These are phyloP conservation scores for Microcebus ravelobensis DNA, from an alignment of 2,113 vertebrate genomes.

Conservation along the genomic window DNA sequence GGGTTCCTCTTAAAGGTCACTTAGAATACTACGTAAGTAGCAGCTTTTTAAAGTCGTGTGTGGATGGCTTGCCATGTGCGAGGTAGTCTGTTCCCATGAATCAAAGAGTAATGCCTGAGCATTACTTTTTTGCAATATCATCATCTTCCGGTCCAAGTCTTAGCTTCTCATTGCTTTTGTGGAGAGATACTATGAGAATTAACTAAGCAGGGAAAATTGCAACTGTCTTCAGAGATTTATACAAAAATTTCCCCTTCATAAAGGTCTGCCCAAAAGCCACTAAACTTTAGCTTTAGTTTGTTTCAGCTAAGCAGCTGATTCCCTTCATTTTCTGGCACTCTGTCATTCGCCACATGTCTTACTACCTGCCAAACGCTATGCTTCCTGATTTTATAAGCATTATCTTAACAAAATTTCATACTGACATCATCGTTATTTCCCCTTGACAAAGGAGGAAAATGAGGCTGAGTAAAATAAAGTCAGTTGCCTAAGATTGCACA, in stretches of 20 bases:
- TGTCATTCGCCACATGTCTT: not conserved
- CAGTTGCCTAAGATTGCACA: not conserved
- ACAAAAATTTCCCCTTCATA: not conserved
- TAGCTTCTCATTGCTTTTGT: not conserved
- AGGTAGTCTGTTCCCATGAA: too few species aligned
- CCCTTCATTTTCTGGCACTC: not conserved
- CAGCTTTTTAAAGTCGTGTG: not conserved
- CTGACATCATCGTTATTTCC: not conserved
- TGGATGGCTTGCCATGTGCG: not conserved
- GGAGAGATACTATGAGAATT: not conserved
- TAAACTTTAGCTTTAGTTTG: not conserved
- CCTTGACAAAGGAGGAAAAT: not conserved
- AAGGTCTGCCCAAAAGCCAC: not conserved
- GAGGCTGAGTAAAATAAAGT: not conserved
- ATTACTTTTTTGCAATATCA: not conserved
- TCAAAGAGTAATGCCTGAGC: not conserved
- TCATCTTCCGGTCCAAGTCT: not conserved
- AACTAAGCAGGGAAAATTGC: not conserved
- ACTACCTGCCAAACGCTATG: not conserved
- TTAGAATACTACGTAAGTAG: not conserved
- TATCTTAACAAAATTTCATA: slow-evolving; percentile 15
- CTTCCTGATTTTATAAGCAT: not conserved
- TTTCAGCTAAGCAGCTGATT: not conserved
- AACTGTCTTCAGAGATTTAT: not conserved
- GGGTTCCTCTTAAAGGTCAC: not conserved